Percentiles rank a stretch among this genome's conserved stretches.
phyloP scores from a whole-genome alignment of 2,888 invertebrate genomes.

The Pseudococcus viburni region DNA sequence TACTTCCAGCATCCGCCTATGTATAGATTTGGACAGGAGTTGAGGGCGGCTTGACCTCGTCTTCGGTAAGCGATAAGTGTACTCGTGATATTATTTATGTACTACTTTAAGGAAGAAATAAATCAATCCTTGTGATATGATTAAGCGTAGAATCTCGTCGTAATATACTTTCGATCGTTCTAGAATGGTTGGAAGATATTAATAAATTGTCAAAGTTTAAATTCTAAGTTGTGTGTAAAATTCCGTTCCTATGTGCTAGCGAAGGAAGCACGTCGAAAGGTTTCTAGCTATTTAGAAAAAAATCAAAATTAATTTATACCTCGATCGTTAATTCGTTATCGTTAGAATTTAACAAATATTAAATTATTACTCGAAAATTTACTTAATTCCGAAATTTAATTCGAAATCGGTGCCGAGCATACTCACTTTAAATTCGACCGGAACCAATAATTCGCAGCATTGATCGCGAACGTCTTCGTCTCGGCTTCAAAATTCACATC shows the following conservation, averaged over 20 bases:
- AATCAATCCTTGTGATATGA: constrained; percentile 56
- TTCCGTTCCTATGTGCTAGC: background rate
- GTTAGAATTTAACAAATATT: no score
- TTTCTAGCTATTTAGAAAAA: background rate
- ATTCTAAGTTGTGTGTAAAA: background rate
- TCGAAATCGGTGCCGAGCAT: no score
- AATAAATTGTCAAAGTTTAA: constrained; percentile 7
- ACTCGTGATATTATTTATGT: constrained; percentile 49
- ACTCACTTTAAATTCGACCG: background rate
- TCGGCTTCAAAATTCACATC: no score
- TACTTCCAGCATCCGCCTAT: constrained; percentile 64
- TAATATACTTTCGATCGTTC: background rate
- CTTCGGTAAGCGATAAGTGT: constrained; percentile 36
- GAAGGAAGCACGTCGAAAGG: background rate
- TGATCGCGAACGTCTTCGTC: background rate
- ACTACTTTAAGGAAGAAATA: background rate
- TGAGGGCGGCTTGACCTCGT: constrained; percentile 59
- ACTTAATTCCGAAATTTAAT: background rate
- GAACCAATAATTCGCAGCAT: background rate
- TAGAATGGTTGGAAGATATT: background rate
- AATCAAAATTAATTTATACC: no score
- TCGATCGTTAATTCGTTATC: background rate
- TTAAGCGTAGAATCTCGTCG: constrained; percentile 34
- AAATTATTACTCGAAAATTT: background rate
- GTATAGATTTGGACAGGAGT: constrained; percentile 63